Percentiles rank a stretch among this genome's conserved stretches.
These are phyloP conservation scores for Myoxocephalus aenaeus DNA, from an alignment of 2,797 vertebrate species.

Conservation along the genomic window DNA sequence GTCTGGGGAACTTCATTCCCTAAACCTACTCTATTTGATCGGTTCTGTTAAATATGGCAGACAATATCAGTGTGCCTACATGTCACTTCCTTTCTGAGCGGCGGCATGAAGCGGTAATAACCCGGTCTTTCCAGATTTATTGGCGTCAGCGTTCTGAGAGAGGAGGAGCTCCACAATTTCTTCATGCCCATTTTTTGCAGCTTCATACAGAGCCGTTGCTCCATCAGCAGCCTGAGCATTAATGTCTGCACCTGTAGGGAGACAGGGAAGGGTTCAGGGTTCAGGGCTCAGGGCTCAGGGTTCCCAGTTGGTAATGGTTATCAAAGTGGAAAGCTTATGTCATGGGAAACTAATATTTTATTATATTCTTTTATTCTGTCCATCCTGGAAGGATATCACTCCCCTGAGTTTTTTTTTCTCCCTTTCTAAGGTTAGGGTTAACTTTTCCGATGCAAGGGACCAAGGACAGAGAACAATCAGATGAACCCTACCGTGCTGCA, in stretches of 20 bases:
- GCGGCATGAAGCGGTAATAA: slow-evolving; percentile 92
- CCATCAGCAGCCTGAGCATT: slow-evolving; percentile 92
- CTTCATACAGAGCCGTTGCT: slow-evolving; percentile 92
- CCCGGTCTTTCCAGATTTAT: slow-evolving; percentile 90
- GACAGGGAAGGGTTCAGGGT: neutral
- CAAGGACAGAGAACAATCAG: too few species aligned
- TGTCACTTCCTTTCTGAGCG: slow-evolving; percentile 87
- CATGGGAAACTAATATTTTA: too few species aligned
- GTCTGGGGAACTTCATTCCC: neutral
- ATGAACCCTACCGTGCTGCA: too few species aligned
- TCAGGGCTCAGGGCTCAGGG: neutral
- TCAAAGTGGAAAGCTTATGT: too few species aligned
- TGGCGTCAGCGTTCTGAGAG: slow-evolving; percentile 91
- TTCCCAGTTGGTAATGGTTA: too few species aligned
- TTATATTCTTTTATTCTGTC: too few species aligned
- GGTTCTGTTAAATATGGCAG: neutral
- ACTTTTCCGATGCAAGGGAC: too few species aligned
- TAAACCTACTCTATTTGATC: neutral
- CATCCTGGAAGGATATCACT: too few species aligned
- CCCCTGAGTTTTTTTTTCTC: too few species aligned
- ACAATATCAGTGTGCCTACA: slow-evolving; percentile 72
- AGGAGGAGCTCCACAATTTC: slow-evolving; percentile 88
- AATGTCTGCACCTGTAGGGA: slow-evolving; percentile 89
- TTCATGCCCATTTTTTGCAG: slow-evolving; percentile 91
- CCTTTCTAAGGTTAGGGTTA: too few species aligned